These are phyloP conservation scores for Pteromalus puparum DNA, from an alignment of 1,140 invertebrate species.

Conservation along the genomic window DNA sequence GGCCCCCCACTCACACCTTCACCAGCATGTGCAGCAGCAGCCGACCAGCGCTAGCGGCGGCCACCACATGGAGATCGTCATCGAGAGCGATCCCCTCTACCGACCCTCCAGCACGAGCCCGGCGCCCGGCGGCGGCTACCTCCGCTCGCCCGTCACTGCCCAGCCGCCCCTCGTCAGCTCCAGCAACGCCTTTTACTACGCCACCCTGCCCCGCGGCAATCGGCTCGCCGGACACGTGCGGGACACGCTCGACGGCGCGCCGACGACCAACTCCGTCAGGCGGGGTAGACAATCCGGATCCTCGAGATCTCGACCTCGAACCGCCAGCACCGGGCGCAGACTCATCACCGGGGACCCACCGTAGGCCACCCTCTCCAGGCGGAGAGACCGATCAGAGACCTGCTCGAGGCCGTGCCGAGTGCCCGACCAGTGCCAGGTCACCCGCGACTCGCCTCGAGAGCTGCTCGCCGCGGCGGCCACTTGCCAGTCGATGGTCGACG, in stretches of 20 bases:
- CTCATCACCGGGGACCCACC: slow-evolving; percentile 4
- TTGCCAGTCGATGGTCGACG: slow-evolving; percentile 55
- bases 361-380: slow-evolving; percentile 53
- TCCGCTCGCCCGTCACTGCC: slow-evolving; percentile 46
- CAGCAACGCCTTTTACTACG: slow-evolving; percentile 49
- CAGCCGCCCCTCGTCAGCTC: slow-evolving; percentile 52
- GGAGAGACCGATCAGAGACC: slow-evolving; percentile 62
- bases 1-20: slow-evolving; percentile 61
- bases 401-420: slow-evolving; percentile 69
- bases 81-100: slow-evolving; percentile 62
- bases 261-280: slow-evolving; percentile 59
- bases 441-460: slow-evolving; percentile 35
- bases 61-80: slow-evolving; percentile 72
- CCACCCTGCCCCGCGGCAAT: slow-evolving; percentile 47
- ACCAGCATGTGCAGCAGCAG: slow-evolving; percentile 55
- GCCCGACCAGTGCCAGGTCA: slow-evolving; percentile 62
- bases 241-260: slow-evolving; percentile 54
- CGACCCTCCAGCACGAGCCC: slow-evolving; percentile 51
- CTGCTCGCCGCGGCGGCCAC: slow-evolving; percentile 35
- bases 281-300: slow-evolving; percentile 68
- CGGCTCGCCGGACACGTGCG: neutral
- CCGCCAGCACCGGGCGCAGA: slow-evolving; percentile 51
- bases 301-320: slow-evolving; percentile 62
- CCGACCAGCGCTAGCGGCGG: slow-evolving; percentile 27
- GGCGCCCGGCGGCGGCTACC: slow-evolving; percentile 42